Evolutionary conservation across 2,113 vertebrate genomes (phyloP), one percentile per base, ranked within the genome.

Genomic region (Synodontis membranacea): DNA sequence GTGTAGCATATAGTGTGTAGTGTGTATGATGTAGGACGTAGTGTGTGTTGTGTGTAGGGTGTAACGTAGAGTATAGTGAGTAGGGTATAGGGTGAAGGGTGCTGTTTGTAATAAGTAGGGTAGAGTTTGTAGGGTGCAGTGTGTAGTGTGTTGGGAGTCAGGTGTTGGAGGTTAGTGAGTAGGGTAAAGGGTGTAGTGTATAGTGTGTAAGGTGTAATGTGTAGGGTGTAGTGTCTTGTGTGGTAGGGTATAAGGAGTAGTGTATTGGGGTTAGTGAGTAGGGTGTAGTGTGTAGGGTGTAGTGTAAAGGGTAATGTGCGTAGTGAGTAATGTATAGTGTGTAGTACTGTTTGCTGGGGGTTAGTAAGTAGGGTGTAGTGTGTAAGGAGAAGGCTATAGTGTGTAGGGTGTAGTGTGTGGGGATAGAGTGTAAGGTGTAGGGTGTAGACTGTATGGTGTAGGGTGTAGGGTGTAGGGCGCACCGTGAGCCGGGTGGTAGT

Each of bases 401-500:
- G 66, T 37, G 34, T 8, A 70, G 66, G 15, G 34, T 39, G 66
- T 70, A 70, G 66, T 17, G 66, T 37, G n/a, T n/a, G n/a, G n/a
- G n/a, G n/a, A 7, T 68, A 37, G 66, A 4, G 34, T 39, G 17
- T 39, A 39, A 6, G 17, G 34, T 25, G 1, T 25, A 74, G 39
- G 14, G 17, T 70, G 34, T 39, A 70, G 37, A 1, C 19, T 23
- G 39, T 42, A 70, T 34, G 0, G 5, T 42, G 7, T 72, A 42
- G 19, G 4, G 3, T 28, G 4, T 28, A 48, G 72, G 5, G 74
- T 17, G 11, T 4, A 48, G 23, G 25, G 87, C 96, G 96, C 86
- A 98, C 97, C 1, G 97, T 98, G 92, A 98, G 97, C 0, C 95
- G 95, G 1, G 95, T 95, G 44, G 93, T 95, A 0, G 95, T 95